These are phyloP conservation scores for Parambassis ranga DNA, from an alignment of 2,797 vertebrate species.

Conservation along the genomic window DNA sequence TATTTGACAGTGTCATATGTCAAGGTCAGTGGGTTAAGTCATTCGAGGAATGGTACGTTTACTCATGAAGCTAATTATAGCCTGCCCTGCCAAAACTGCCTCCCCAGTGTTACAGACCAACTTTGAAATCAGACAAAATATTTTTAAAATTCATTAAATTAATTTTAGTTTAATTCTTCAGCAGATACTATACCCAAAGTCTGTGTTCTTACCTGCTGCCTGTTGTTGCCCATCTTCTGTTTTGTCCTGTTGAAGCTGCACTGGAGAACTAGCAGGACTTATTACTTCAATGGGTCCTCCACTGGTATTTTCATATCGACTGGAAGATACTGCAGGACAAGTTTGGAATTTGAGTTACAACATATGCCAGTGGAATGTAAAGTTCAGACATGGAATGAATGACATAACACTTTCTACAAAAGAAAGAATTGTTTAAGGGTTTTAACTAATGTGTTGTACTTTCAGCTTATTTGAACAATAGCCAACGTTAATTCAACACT, in stretches of 20 bases:
- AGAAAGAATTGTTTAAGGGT: too few relatives aligned
- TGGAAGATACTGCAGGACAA: constrained; percentile 85
- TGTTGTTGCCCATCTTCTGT: constrained; percentile 87
- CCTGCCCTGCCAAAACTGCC: neutral
- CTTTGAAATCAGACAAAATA: constrained; percentile 6
- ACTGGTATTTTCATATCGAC: constrained; percentile 87
- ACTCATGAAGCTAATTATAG: constrained; percentile 34
- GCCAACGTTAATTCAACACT: constrained; percentile 62
- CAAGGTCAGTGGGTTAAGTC: constrained; percentile 45
- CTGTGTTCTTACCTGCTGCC: constrained; percentile 79
- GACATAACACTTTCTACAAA: too few relatives aligned
- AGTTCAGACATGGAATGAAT: too few relatives aligned
- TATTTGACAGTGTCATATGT: constrained; percentile 31
- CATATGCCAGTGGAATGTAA: neutral
- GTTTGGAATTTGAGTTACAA: neutral
- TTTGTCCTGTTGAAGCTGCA: constrained; percentile 88
- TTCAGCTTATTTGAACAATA: neutral
- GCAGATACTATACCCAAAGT: neutral
- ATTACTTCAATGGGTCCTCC: constrained; percentile 95
- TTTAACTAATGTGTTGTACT: neutral
- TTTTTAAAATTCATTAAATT: too few relatives aligned
- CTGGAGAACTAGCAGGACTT: constrained; percentile 93
- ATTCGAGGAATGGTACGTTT: constrained; percentile 29
- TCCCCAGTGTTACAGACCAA: neutral
- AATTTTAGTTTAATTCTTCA: too few relatives aligned